phyloP scores from a whole-genome alignment of 2,113 vertebrate genomes.

The Cygnus atratus region DNA sequence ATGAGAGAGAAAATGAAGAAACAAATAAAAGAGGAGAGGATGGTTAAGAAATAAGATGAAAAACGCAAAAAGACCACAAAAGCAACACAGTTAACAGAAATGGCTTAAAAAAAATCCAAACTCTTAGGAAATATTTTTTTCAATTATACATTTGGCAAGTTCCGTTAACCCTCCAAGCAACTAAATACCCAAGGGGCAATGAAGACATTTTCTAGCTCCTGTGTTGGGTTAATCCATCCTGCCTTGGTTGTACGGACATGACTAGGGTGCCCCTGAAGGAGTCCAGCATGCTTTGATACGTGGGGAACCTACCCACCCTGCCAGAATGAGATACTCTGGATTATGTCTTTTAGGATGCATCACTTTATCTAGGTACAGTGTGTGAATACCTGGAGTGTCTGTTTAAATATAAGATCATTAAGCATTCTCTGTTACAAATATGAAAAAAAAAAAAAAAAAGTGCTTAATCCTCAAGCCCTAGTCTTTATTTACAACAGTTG shows the following conservation, averaged over 20 bases:
- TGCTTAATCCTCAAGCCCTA: neutral
- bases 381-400: neutral
- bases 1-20: neutral
- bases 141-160: neutral
- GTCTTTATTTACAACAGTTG: neutral
- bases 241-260: neutral
- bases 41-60: neutral
- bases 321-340: neutral
- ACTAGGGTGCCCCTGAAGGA: neutral
- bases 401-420: neutral
- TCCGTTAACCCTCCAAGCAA: neutral
- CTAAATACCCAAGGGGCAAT: neutral
- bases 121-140: neutral
- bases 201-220: neutral
- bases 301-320: neutral
- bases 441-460: neutral
- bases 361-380: accelerated
- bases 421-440: neutral
- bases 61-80: neutral
- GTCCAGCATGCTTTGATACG: neutral
- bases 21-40: neutral
- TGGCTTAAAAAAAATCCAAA: neutral
- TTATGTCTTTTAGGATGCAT: neutral
- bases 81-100: neutral
- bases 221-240: neutral